phyloP scores from a whole-genome alignment of 1,140 invertebrate species.

The Ganaspis sp. region DNA sequence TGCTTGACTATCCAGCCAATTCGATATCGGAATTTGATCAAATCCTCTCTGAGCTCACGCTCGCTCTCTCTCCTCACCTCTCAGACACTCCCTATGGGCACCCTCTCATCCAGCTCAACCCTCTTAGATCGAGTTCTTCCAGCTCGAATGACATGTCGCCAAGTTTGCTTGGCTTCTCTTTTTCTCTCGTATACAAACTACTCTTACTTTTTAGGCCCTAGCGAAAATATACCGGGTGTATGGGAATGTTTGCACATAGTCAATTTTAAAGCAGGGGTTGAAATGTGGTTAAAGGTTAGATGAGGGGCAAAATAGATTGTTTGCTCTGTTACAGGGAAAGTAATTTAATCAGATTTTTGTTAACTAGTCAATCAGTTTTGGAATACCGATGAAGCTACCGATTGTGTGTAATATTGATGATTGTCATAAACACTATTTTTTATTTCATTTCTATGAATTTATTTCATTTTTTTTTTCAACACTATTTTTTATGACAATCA shows the following conservation, averaged over 20 bases:
- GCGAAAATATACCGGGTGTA: conserved; percentile 33
- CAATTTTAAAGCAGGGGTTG: conserved; percentile 6
- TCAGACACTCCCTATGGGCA: neutral
- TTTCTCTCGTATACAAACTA: conserved; percentile 38
- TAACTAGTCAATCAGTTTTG: no score
- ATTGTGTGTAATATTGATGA: no score
- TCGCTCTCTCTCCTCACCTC: conserved; percentile 33
- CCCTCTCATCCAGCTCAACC: conserved; percentile 46
- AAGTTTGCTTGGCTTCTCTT: conserved; percentile 66
- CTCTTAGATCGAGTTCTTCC: conserved; percentile 73
- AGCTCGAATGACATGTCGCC: conserved; percentile 73
- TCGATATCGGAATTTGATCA: conserved; percentile 74
- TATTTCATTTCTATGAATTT: no score
- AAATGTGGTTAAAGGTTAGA: neutral
- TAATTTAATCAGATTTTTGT: no score
- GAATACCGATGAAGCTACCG: no score
- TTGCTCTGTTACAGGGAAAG: no score
- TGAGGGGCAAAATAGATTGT: neutral
- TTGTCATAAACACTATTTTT: no score
- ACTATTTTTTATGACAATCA: no score
- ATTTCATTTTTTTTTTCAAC: no score
- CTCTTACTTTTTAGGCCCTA: conserved; percentile 32
- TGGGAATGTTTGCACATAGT: conserved; percentile 2
- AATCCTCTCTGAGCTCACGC: conserved; percentile 61
- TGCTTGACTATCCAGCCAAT: conserved; percentile 61